Evolutionary conservation across 1,140 invertebrate species (phyloP).

Genomic region (Scaptomyza pallida): DNA sequence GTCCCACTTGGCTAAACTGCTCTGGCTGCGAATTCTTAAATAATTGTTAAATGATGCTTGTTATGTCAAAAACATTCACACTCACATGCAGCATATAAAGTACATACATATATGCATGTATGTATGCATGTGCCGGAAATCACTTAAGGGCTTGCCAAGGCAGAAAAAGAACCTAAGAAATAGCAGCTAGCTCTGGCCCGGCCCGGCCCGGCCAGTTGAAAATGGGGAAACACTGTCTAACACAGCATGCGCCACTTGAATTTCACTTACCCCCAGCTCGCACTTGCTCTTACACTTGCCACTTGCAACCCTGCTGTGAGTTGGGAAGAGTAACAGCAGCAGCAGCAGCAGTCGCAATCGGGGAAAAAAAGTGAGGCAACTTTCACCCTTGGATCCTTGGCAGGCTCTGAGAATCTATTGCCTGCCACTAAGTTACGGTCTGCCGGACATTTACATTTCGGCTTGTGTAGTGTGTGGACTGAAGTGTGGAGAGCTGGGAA

Average conservation of each 20-base stretch:
- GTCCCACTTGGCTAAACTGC: slow-evolving; percentile 40
- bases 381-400: slow-evolving; percentile 60
- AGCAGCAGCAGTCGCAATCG: no score
- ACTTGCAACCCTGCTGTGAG: slow-evolving; percentile 22
- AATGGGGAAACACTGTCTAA: slow-evolving; percentile 74
- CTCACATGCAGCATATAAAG: slow-evolving; percentile 16
- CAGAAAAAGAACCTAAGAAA: slow-evolving; percentile 28
- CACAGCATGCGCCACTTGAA: slow-evolving; percentile 77
- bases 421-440: slow-evolving; percentile 82
- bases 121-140: slow-evolving; percentile 50
- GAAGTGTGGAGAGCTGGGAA: neutral
- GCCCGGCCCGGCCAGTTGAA: slow-evolving; percentile 46
- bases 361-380: slow-evolving; percentile 67
- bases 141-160: slow-evolving; percentile 61
- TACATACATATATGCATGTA: slow-evolving; percentile 10
- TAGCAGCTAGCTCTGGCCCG: slow-evolving; percentile 9
- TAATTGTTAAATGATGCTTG: slow-evolving; percentile 82
- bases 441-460: slow-evolving; percentile 82
- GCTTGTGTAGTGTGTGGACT: slow-evolving; percentile 24
- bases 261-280: slow-evolving; percentile 67
- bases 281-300: slow-evolving; percentile 13
- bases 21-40: slow-evolving; percentile 67
- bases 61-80: slow-evolving; percentile 77
- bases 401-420: slow-evolving; percentile 71
- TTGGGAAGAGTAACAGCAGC: slow-evolving; percentile 21